Evolutionary conservation across 2,888 invertebrate genomes (phyloP), one percentile per base, ranked within the genome.

Genomic region (Neoitamus cyanurus): DNA sequence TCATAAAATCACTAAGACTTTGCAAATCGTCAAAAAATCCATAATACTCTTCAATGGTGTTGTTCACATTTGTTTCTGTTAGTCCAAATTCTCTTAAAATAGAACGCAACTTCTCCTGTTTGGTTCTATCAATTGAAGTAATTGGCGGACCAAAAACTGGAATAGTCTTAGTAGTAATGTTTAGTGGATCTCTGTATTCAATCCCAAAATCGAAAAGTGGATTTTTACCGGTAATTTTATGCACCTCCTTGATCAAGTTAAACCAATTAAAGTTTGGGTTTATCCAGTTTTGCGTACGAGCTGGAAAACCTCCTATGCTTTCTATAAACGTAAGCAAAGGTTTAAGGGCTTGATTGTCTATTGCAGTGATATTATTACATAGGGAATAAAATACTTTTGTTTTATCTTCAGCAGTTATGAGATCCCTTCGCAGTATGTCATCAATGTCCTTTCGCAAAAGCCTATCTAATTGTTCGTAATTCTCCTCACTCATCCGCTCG

Each of bases 301-400:
- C 86, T 0, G 87, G 87, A 86, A 86, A 86, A 0, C 87, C 87
- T 7, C 87, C 87, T 0, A 87, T 48, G 11, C 83, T 70, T 42
- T 87, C 86, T 31, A 87, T 84, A 7, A 86, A 86, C 15, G 85
- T 84, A 31, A 87, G 36, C 70, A 87, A 68, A 13, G 87, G 86
- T 68, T 85, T 84, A 9, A 73, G 69, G 0, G 85, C 85, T 20
- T 86, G 85, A 4, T 84, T 34, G 75, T 87, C 85, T 11, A 86
- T 87, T 4, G 70, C 31, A 7, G 82, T 84, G 34, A 85, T 84
- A 28, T 87, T 84, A 1, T 68, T 46, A 48, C 87, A 87, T 9
- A 86, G 72, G n/a, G 46, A 73, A 15, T 85, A 87, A 36, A 85
- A 86, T 0, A 86, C 46, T 11, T 75, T 86, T 9, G 86, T 86